Conservation (phyloP, 37 sponge, comb jelly and placozoan genomes). For the Lycopodina hypogea region DNA sequence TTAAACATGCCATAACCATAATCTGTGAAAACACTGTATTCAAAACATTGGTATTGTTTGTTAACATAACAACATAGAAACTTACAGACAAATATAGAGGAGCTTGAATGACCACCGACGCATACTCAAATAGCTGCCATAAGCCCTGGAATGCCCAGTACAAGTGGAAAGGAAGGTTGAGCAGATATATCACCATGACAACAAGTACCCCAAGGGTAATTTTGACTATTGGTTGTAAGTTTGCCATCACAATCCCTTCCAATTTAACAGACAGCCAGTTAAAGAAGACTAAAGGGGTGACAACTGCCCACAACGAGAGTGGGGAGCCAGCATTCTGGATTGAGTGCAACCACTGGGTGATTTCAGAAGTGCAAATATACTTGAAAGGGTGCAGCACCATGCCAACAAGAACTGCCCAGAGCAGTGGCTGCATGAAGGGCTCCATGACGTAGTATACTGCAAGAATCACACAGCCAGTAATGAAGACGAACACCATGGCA, state of each 20-base stretch:
- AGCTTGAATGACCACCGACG: neutral
- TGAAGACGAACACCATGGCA: slow-evolving; percentile 46
- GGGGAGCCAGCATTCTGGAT: slow-evolving; percentile 29
- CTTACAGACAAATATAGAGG: neutral
- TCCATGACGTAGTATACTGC: slow-evolving; percentile 78
- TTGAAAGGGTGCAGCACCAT: slow-evolving; percentile 88
- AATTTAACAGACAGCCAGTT: slow-evolving; percentile 14
- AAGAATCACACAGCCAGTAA: slow-evolving; percentile 35
- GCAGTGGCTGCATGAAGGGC: slow-evolving; percentile 86
- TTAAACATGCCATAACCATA: no score
- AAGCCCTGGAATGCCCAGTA: neutral
- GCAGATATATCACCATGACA: neutral
- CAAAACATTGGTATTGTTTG: no score
- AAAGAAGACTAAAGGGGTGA: slow-evolving; percentile 61
- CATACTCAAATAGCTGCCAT: neutral
- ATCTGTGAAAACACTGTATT: no score
- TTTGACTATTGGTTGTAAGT: slow-evolving; percentile 6
- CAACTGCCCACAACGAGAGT: slow-evolving; percentile 36
- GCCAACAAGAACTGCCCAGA: slow-evolving; percentile 93
- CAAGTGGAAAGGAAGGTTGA: slow-evolving; percentile 19
- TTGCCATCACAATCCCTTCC: neutral
- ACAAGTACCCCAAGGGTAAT: neutral
- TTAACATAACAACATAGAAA: no score
- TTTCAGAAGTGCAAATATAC: slow-evolving; percentile 39
- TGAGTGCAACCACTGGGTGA: slow-evolving; percentile 44